phyloP scores from a whole-genome alignment of 2,797 vertebrate species.

The Knipowitschia caucasica region DNA sequence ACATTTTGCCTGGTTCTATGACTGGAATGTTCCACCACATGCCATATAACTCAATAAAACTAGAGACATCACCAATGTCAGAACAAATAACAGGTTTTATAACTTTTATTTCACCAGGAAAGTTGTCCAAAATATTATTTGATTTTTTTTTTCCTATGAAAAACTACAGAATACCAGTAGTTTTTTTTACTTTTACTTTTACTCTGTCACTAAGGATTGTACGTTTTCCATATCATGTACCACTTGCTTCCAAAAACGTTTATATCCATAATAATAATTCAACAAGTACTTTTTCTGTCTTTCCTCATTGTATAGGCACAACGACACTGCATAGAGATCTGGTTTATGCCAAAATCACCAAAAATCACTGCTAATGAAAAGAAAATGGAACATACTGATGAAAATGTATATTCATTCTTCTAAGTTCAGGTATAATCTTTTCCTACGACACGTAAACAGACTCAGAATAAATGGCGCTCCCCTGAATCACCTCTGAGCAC shows the following conservation, averaged over 20 bases:
- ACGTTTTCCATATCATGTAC: not conserved
- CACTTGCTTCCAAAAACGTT: not conserved
- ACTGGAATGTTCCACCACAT: too few relatives aligned
- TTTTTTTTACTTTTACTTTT: too few relatives aligned
- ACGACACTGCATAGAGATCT: not conserved
- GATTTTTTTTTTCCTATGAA: not conserved
- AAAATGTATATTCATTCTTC: constrained; percentile 56
- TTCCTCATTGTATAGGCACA: not conserved
- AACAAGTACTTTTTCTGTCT: constrained; percentile 1
- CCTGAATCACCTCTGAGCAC: constrained; percentile 47
- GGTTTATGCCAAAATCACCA: constrained; percentile 10
- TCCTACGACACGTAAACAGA: constrained; percentile 58
- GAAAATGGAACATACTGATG: constrained; percentile 43
- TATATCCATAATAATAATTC: not conserved
- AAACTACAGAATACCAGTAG: too few relatives aligned
- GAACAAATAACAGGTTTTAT: too few relatives aligned
- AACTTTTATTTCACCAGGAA: too few relatives aligned
- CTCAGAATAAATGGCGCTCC: constrained; percentile 53
- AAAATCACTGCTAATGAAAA: constrained; percentile 54
- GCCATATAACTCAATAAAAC: too few relatives aligned
- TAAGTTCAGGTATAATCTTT: constrained; percentile 44
- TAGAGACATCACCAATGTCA: too few relatives aligned
- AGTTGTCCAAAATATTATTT: not conserved
- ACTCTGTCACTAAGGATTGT: too few relatives aligned
- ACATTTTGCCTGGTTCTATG: too few relatives aligned